These are phyloP conservation scores for Semaprochilodus insignis DNA, from an alignment of 2,797 vertebrate species.

Conservation along the genomic window DNA sequence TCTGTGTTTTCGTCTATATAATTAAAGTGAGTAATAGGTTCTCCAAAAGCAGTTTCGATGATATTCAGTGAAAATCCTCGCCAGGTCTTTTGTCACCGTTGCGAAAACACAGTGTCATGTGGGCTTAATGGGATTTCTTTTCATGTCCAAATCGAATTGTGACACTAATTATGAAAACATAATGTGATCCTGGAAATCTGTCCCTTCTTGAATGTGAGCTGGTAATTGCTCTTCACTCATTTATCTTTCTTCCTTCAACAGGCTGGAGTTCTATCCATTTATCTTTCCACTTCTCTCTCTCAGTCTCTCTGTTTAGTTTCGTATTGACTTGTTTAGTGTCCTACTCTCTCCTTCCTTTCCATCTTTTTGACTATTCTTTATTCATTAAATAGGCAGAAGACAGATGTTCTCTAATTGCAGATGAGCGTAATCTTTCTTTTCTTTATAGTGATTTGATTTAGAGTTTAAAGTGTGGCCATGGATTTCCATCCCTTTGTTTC, in stretches of 20 bases:
- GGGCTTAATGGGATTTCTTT: slow-evolving; percentile 67
- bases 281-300: slow-evolving; percentile 41
- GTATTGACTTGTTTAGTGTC: slow-evolving; percentile 59
- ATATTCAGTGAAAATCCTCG: background rate
- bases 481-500: slow-evolving; percentile 23
- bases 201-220: slow-evolving; percentile 59
- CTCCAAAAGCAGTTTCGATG: slow-evolving; percentile 1
- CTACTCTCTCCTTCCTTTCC: slow-evolving; percentile 71
- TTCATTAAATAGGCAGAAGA: slow-evolving; percentile 55
- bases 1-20: background rate
- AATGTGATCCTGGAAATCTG: slow-evolving; percentile 65
- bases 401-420: slow-evolving; percentile 36
- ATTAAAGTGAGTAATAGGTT: slow-evolving; percentile 4
- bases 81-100: slow-evolving; percentile 11
- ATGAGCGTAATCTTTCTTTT: slow-evolving; percentile 47
- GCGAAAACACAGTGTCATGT: slow-evolving; percentile 44
- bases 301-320: slow-evolving; percentile 52
- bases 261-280: slow-evolving; percentile 56
- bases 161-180: slow-evolving; percentile 69
- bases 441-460: slow-evolving; percentile 31
- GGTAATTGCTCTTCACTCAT: slow-evolving; percentile 64
- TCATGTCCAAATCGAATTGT: slow-evolving; percentile 60
- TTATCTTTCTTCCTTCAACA: slow-evolving; percentile 59
- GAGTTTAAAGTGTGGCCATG: slow-evolving; percentile 24
- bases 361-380: slow-evolving; percentile 71